Base-by-base conservation (phyloP, 1,140 invertebrate genomes). In the Tribolium madens region DNA sequence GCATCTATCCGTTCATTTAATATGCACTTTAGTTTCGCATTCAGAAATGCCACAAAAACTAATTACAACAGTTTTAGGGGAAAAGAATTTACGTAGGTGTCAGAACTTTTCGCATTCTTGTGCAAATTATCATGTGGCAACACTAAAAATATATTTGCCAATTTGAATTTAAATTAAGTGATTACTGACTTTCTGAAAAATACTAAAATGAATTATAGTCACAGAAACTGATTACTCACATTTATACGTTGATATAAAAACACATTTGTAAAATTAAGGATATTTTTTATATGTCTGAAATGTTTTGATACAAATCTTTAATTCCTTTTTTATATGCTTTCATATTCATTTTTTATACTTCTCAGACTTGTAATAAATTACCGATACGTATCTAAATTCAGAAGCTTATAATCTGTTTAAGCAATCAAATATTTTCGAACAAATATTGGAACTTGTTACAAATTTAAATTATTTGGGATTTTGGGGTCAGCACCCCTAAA, bases 401-500 rank as follows among this genome's bases (percentile, higher is more conserved):
- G n/a, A 57, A 57, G 17, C 18, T 26, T 57, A 18, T 57, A n/a
- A 57, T n/a, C 10, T 57, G 17, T 21, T 6, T 26, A 21, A 57
- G 14, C 17, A 18, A 57, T n/a, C 17, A 18, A 18, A 21, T 57
- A 18, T 57, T 57, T 57, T 50, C 48, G 17, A 15, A 0, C 52
- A 57, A 57, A 57, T 57, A 57, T n/a, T 18, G 52, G 6, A 7
- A 10, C 14, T 18, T 18, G 15, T 18, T 57, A 15, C 17, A 57
- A 57, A 57, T 57, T 57, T 57, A 21, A 17, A 7, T 4, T 42
- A 53, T 15, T 15, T 50, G 52, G 14, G 14, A 10, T 57, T 10
- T 57, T 21, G n/a, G 52, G 52, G 52, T 57, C 52, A 57, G 5
- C 52, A 57, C 52, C 52, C 50, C 7, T 21, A 18, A 57, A 57